phyloP scores from a whole-genome alignment of 2,888 invertebrate genomes.

The Diarsia dahlii region DNA sequence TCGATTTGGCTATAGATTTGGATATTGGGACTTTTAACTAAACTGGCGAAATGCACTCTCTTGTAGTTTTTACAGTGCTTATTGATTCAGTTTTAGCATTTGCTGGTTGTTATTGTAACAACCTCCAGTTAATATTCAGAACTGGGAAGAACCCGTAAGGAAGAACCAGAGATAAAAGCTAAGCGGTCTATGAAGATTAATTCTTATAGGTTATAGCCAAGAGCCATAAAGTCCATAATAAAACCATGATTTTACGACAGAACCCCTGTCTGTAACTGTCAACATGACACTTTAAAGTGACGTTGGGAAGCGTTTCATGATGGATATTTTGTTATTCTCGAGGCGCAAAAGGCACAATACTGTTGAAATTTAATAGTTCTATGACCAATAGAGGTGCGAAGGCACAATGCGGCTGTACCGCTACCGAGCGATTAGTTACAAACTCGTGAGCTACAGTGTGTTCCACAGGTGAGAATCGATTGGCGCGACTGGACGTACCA shows the following conservation, averaged over 20 bases:
- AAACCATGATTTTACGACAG: neutral
- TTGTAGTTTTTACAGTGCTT: neutral
- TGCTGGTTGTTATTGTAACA: neutral
- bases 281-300: neutral
- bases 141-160: no score
- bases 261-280: neutral
- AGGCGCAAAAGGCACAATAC: neutral
- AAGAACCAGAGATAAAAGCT: neutral
- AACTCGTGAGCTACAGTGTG: slow-evolving; percentile 17
- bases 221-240: neutral
- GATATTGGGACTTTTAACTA: neutral
- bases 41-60: neutral
- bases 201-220: neutral
- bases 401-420: slow-evolving; percentile 29
- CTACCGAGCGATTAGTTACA: slow-evolving; percentile 13
- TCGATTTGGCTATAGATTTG: neutral
- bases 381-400: neutral
- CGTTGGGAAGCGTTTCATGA: neutral
- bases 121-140: neutral
- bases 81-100: neutral
- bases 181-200: neutral
- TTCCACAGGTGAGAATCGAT: slow-evolving; percentile 38
- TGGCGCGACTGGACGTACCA: slow-evolving; percentile 1
- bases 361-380: neutral
- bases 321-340: neutral